Base-by-base conservation (phyloP, 1,140 invertebrate genomes). In the Chionoecetes opilio region DNA sequence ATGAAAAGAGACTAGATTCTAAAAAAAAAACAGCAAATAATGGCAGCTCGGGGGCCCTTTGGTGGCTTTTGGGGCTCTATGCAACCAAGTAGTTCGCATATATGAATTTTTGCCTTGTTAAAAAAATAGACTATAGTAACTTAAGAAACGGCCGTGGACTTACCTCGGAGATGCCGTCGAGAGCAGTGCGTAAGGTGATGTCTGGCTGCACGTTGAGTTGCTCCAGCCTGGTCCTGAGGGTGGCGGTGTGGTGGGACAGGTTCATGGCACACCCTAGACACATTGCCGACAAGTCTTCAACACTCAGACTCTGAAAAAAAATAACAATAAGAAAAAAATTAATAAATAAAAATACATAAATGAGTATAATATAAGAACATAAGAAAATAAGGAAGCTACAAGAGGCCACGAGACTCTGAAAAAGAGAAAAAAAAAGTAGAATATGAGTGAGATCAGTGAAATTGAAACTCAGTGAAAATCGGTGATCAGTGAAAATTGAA, bases 111-210 rank as follows among this genome's bases (percentile, higher is more conserved):
- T 21, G 75, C 32, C 11, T 38, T n/a, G n/a, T 14, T 11, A 21
- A 31, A 41, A 9, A n/a, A 29, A 32, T 17, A 75, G 41, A 93
- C 32, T n/a, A n/a, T n/a, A 85, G 21, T 0, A 21, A 87, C 9
- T 21, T 31, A 32, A 26, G 14, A 85, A 75, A n/a, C n/a, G 35
- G 3, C 9, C 9, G 34, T 26, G 29, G 29, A 88, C 92, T 86
- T 38, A 96, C 96, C 96, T 96, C 94, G 9, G 63, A 46, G 38
- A 96, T 95, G 17, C 96, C 95, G 37, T 96, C 94, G 41, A 96
- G 90, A 29, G 96, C 91, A 3, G 91, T 93, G 32, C 91, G 95
- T 75, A 96, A 37, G 26, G 92, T 92, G 46, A 93, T 26, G 84
- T 96, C 96, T 84, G 94, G 85, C 31, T 96, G 92, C 41, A 96